Base-by-base conservation (phyloP, 2,113 vertebrate genomes). In the Pseudopipra pipra region DNA sequence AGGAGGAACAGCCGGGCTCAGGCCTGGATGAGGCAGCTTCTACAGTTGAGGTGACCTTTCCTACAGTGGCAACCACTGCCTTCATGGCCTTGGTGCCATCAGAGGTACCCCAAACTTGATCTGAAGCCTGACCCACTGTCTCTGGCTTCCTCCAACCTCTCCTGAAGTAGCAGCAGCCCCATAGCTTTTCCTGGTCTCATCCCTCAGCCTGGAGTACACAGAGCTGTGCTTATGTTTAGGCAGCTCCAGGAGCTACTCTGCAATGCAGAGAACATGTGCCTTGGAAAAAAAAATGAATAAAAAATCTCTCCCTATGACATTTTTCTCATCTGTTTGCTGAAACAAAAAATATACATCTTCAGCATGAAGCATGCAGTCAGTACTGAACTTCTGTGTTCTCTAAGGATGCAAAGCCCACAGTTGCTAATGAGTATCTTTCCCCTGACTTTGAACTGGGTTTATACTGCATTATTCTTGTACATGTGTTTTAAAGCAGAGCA, bases 401-500 rank as follows among this genome's bases (percentile, higher is more conserved):
- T 43, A 35, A 58, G 56, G 56, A 72, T 83, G 67, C 0, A 0
- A 75, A 86, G 73, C 49, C 41, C 70, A 35, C 23, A 33, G 58
- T 3, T 72, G 80, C 83, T 92, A 86, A 81, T 30, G 77, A 85
- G 46, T 62, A 68, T 52, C 70, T 73, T 92, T 90, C 35, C 55
- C 56, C 41, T 89, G 65, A 92, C 73, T 92, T 81, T 87, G 85
- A 95, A 86, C 47, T 0, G 14, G 54, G 24, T 66, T 92, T 56
- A 52, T 31, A 65, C 61, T 16, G 65, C 73, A 15, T 90, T 89
- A 90, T 92, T 87, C 80, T 67, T 62, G 72, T 33, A 71, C 76
- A 46, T 89, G 76, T 71, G 56, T 90, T 93, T 95, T 90, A 93
- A 86, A 59, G 87, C 37, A 87, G 88, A 93, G 78, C 73, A 93